These are phyloP conservation scores for Clitarchus hookeri DNA, from an alignment of 2,888 invertebrate species.

Conservation along the genomic window DNA sequence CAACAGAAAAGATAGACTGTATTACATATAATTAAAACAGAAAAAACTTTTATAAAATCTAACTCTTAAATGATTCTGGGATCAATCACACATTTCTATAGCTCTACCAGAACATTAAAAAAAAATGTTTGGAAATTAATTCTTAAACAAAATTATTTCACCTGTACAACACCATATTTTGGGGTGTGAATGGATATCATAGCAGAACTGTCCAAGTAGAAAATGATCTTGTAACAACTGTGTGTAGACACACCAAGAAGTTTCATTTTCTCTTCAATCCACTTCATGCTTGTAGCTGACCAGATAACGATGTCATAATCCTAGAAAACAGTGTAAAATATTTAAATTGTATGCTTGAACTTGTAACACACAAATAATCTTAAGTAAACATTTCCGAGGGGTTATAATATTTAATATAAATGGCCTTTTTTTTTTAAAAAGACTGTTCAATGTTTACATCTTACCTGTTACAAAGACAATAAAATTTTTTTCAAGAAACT, in stretches of 20 bases:
- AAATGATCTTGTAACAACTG: constrained; percentile 86
- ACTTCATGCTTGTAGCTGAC: constrained; percentile 98
- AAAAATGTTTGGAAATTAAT: too few species aligned
- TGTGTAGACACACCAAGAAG: constrained; percentile 84
- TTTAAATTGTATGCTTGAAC: not conserved
- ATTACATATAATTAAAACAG: too few species aligned
- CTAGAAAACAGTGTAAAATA: constrained; percentile 41
- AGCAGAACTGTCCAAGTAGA: constrained; percentile 87
- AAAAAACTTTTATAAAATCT: not conserved
- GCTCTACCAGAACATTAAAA: not conserved
- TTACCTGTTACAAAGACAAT: too few species aligned
- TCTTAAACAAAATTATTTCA: constrained; percentile 50
- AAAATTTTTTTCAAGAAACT: too few species aligned
- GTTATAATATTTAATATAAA: too few species aligned
- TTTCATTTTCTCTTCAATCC: constrained; percentile 98
- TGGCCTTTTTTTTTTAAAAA: too few species aligned
- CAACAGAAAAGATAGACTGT: too few species aligned
- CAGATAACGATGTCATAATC: constrained; percentile 97
- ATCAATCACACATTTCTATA: not conserved
- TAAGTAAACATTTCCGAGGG: too few species aligned
- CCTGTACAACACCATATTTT: constrained; percentile 90
- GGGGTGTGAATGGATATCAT: constrained; percentile 94
- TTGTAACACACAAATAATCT: not conserved
- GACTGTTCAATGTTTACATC: too few species aligned
- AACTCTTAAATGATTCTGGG: not conserved